Evolutionary conservation across 2,113 vertebrate genomes (phyloP).

Genomic region (Leptosomus discolor): DNA sequence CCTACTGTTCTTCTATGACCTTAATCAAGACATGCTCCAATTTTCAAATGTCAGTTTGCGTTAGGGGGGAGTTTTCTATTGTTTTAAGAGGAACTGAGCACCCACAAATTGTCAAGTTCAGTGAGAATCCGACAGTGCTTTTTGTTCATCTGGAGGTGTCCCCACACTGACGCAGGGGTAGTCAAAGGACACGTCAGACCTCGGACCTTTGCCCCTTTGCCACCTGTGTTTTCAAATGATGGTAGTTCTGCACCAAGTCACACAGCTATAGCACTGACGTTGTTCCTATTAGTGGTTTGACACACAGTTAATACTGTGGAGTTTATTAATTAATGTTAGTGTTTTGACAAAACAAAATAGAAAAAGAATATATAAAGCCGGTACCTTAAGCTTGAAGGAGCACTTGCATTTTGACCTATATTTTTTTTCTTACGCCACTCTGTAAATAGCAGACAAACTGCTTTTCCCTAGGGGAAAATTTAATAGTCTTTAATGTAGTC

Average conservation of each 20-base stretch:
- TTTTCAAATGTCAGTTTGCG: neutral
- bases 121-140: neutral
- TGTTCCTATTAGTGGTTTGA: neutral
- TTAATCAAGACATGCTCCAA: neutral
- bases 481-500: neutral
- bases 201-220: neutral
- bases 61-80: neutral
- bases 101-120: neutral
- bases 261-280: neutral
- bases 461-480: neutral
- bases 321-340: neutral
- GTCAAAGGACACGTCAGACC: neutral
- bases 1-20: neutral
- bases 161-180: fast-evolving
- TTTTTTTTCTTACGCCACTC: neutral
- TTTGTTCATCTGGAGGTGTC: neutral
- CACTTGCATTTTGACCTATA: neutral
- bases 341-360: neutral
- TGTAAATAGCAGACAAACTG: neutral
- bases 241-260: neutral
- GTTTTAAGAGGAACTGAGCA: neutral
- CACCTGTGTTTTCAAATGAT: neutral
- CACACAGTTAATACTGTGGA: neutral
- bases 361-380: neutral
- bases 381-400: neutral